Percentiles rank a stretch among this genome's conserved stretches.
Evolutionary conservation across 2,888 invertebrate genomes (phyloP).

Genomic region (Eupithecia insigniata): DNA sequence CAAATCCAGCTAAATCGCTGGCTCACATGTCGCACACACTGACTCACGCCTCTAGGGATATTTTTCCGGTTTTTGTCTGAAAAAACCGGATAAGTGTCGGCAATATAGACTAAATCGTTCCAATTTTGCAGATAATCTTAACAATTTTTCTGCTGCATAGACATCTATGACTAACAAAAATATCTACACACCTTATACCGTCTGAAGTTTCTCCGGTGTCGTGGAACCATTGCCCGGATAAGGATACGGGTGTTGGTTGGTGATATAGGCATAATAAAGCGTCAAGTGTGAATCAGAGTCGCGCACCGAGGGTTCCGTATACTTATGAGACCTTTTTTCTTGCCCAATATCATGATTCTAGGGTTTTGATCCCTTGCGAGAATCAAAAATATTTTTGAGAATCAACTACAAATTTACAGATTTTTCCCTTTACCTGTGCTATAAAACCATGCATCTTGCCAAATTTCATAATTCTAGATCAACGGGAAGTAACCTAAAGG

Average conservation of each 20-base stretch:
- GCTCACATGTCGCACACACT: background rate
- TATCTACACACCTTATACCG: background rate
- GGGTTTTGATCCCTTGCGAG: too few species aligned
- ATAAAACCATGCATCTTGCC: too few species aligned
- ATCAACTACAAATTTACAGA: too few species aligned
- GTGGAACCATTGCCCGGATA: background rate
- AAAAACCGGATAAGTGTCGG: background rate
- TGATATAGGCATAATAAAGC: background rate
- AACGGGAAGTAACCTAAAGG: too few species aligned
- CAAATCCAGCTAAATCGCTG: slow-evolving; percentile 3
- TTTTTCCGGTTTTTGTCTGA: background rate
- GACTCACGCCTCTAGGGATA: background rate
- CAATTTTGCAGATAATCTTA: background rate
- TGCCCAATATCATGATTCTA: too few species aligned
- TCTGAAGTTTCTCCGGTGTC: background rate
- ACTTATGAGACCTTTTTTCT: too few species aligned
- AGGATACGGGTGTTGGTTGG: background rate
- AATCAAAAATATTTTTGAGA: too few species aligned
- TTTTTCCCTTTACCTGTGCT: too few species aligned
- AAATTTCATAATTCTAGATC: too few species aligned
- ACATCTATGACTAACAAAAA: background rate
- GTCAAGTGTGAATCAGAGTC: too few species aligned
- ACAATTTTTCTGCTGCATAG: background rate
- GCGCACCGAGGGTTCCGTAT: too few species aligned
- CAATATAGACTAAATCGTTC: background rate